Evolutionary conservation across 2,113 vertebrate genomes (phyloP).

Genomic region (Benitochromis conjunctus): DNA sequence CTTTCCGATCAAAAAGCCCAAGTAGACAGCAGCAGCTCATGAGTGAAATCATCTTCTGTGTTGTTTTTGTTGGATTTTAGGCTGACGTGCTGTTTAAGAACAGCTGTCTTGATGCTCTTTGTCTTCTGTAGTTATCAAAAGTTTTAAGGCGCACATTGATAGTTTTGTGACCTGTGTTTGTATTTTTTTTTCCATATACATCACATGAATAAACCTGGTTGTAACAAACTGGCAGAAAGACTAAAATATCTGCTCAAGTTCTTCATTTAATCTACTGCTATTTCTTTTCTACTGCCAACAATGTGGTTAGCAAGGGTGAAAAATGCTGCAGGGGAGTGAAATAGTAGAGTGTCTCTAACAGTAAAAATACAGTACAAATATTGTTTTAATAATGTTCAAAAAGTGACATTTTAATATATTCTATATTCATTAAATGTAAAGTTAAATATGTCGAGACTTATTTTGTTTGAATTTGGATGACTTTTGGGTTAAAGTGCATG

Average conservation of each 20-base stretch:
- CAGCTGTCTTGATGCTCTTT: conserved; percentile 11
- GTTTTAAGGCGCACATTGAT: conserved; percentile 5
- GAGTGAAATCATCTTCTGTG: background rate
- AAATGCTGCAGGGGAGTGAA: background rate
- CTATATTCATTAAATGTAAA: background rate
- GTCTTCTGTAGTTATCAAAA: conserved; percentile 52
- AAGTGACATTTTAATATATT: background rate
- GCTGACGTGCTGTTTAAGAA: conserved; percentile 6
- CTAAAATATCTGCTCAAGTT: background rate
- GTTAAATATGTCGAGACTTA: background rate
- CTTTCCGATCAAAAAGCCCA: background rate
- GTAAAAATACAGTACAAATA: background rate
- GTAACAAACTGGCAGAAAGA: background rate
- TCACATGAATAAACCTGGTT: background rate
- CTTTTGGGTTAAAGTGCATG: background rate
- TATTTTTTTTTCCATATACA: background rate
- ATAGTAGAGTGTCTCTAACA: background rate
- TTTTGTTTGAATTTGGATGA: background rate
- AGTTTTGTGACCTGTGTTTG: background rate
- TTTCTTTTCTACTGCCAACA: background rate
- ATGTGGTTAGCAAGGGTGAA: background rate
- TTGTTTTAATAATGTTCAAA: background rate
- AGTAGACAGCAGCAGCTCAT: background rate
- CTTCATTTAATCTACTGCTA: background rate
- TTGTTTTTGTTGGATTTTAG: background rate